Evolutionary conservation across 2,888 invertebrate genomes (phyloP).

Genomic region (Lutraria lutraria): DNA sequence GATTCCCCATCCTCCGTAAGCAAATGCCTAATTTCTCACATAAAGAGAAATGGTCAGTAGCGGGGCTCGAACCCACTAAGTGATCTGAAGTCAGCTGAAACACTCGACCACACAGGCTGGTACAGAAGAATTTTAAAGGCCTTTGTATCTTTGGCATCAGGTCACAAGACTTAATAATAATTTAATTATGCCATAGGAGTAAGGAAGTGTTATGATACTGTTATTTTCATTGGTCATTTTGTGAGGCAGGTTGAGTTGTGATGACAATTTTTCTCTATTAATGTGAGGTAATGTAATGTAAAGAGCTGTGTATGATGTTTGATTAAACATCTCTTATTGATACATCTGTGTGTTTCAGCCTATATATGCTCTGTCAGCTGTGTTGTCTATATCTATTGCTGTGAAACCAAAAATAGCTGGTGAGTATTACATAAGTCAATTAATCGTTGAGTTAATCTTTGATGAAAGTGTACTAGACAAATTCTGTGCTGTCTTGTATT

Average conservation of each 20-base stretch:
- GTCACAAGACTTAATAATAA: neutral
- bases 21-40: too few species aligned
- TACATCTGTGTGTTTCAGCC: conserved; percentile 74
- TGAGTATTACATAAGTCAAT: conserved; percentile 31
- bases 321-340: neutral
- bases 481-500: too few species aligned
- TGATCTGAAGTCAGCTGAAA: too few species aligned
- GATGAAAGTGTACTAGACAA: too few species aligned
- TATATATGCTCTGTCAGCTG: conserved; percentile 74
- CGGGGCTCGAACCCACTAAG: too few species aligned
- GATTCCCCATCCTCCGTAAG: too few species aligned
- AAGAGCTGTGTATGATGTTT: neutral
- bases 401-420: conserved; percentile 73
- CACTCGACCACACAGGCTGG: too few species aligned
- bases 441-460: too few species aligned
- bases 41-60: too few species aligned
- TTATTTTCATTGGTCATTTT: neutral
- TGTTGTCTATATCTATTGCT: conserved; percentile 71
- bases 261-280: neutral
- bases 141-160: neutral
- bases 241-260: neutral
- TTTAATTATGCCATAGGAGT: neutral
- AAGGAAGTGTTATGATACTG: neutral
- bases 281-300: neutral
- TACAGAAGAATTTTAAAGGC: neutral